Conservation (phyloP, 2,113 vertebrate genomes). For the Sphaerodactylus townsendi region DNA sequence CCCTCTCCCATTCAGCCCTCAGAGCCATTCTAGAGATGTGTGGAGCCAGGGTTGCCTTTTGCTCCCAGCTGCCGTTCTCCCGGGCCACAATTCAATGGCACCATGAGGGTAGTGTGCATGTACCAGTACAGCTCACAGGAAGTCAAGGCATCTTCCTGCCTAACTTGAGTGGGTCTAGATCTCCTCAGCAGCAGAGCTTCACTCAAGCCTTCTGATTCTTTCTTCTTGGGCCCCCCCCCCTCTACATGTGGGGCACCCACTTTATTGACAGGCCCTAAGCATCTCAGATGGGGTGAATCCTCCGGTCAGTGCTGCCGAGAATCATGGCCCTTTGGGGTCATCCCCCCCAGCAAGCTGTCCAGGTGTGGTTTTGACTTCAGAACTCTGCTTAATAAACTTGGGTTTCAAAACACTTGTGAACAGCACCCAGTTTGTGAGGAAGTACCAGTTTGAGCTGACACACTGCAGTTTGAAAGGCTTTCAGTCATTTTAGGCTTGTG, state of each 20-base stretch:
- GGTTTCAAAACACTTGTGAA: not conserved
- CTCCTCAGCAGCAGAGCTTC: not conserved
- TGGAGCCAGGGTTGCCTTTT: no score
- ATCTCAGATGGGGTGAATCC: not conserved
- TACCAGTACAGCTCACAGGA: no score
- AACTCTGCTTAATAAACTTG: not conserved
- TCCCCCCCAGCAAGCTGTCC: not conserved
- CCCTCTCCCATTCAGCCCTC: no score
- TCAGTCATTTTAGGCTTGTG: slow-evolving; percentile 1
- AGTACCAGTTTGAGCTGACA: not conserved
- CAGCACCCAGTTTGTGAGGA: not conserved
- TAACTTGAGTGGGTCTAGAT: no score
- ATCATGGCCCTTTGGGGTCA: not conserved
- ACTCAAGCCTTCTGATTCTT: not conserved
- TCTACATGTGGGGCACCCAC: not conserved
- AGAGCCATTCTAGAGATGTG: no score
- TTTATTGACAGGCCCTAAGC: not conserved
- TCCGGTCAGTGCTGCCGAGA: not conserved
- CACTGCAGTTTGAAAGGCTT: not conserved
- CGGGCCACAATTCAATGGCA: no score
- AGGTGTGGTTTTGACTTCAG: not conserved
- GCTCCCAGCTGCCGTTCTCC: no score
- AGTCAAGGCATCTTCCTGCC: not conserved
- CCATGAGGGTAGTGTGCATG: no score
- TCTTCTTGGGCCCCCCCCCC: not conserved